Base-by-base conservation (phyloP, 2,888 invertebrate species). In the Philereme vetulata region DNA sequence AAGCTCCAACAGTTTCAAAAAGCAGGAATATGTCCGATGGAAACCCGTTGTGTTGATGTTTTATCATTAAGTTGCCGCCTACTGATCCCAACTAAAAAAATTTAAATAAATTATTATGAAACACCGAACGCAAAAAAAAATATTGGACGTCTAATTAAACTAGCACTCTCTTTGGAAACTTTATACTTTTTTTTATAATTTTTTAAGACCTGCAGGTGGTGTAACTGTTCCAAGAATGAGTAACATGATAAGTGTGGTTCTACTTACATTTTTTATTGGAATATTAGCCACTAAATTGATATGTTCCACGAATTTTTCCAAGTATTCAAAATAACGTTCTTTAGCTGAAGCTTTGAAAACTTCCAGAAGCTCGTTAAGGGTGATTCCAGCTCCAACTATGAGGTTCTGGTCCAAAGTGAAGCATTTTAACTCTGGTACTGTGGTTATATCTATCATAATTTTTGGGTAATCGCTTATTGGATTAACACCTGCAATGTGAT, bases 61-160 rank as follows among this genome's bases (percentile, higher is more conserved):
- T 96, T 57, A 95, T 92, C 84, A 94, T 93, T 56, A 96, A 77
- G 74, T 96, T 96, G 0, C 96, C 96, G 8, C 94, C 96, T 59
- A 96, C 82, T 4, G 94, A 94, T 40, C 94, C 96, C 55, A 93
- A 85, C 94, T 94, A 74, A 32, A 83, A 78, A n/a, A 66, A 60
- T 5, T 3, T 0, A 10, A 4, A 11, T 32, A 46, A 32, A 51
- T 1, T 11, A 9, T 34, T 21, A 21, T 21, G 21, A 21, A 21
- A 21, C 21, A 21, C 21, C 21, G 2, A 21, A 21, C 21, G 21
- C 21, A 1, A 21, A 21, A 21, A 21, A 21, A 21, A 21, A 1
- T 1, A 21, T 2, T 21, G 21, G 1, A 21, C 21, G 21, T 21
- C 21, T 21, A 21, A 21, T 21, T 21, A 21, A 21, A 21, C 21